Percentiles rank a stretch among this genome's conserved stretches.
These are phyloP conservation scores for Drosophila paulistorum DNA, from an alignment of 1,140 invertebrate genomes.

Conservation along the genomic window DNA sequence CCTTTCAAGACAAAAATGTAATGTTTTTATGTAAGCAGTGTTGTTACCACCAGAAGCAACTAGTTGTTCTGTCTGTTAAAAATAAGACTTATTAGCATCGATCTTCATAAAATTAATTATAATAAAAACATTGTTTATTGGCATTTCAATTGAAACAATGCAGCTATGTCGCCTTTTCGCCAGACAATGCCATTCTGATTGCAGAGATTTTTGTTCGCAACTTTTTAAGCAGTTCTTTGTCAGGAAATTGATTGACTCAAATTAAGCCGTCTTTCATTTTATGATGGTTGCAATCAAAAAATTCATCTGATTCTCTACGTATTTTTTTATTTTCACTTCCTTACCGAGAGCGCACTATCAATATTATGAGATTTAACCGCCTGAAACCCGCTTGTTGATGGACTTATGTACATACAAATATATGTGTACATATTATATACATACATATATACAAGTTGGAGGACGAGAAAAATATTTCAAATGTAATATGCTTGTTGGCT, in stretches of 20 bases:
- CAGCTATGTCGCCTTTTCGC: neutral
- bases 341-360: conserved; percentile 53
- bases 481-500: conserved; percentile 71
- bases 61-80: no score
- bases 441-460: neutral
- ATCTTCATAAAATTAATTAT: no score
- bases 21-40: no score
- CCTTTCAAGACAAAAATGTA: no score
- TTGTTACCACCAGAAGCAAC: no score
- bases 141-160: neutral
- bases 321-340: conserved; percentile 18
- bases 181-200: conserved; percentile 54
- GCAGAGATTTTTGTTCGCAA: neutral
- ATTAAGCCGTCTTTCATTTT: conserved; percentile 33
- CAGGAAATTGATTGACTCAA: conserved; percentile 37
- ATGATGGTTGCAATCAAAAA: conserved; percentile 60
- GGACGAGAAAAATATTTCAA: conserved; percentile 68
- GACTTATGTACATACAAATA: conserved; percentile 11
- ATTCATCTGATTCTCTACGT: conserved; percentile 54
- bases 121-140: no score
- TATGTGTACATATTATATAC: neutral
- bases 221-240: conserved; percentile 38
- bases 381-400: conserved; percentile 20
- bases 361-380: conserved; percentile 75
- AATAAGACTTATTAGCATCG: no score